Base-by-base conservation (phyloP, 1,140 invertebrate genomes). In the Dreissena rostriformis region DNA sequence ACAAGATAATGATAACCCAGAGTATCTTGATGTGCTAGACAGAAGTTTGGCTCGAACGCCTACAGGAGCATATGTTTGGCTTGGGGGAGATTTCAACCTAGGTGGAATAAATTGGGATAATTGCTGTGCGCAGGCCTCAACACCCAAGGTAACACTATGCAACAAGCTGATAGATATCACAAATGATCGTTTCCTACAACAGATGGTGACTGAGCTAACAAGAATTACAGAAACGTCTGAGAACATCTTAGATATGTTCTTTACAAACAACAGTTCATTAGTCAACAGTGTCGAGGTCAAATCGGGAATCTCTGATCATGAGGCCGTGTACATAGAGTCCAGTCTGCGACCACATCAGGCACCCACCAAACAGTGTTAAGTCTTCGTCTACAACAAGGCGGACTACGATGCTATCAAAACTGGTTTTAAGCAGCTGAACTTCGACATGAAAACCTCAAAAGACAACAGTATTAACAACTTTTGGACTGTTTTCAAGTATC, bases 271-370 rank as follows among this genome's bases (percentile, higher is more conserved):
- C 51, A 49, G 22, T 6, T 55, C 78, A 12, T 66, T 85, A n/a
- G 29, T 85, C 17, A 85, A 80, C 52, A 79, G 70, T 39, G 14
- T 11, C n/a, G 52, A 85, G 28, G 65, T 85, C n/a, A 74, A 81
- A 4, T 77, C 72, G 24, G 71, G 83, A 6, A 80, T 81, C 0
- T 72, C 75, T 19, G 76, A 85, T 52, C 71, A 85, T 57, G 83
- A 85, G 39, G 65, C 70, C 14, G 61, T 81, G 0, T 82, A 68
- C 49, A 66, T 81, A 19, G 84, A 86, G n/a, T 70, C 84, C 10
- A 86, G 73, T 29, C 65, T 81, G 12, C 68, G 78, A 15, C 78
- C 63, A 0, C n/a, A 57, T 22, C 71, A 55, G 52, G 52, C n/a
- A 22, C 65, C 51, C 57, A 61, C 12, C 29, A 5, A 51, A 24